Evolutionary conservation across 2,888 invertebrate genomes (phyloP), one percentile per base, ranked within the genome.

Genomic region (Spodoptera picta): DNA sequence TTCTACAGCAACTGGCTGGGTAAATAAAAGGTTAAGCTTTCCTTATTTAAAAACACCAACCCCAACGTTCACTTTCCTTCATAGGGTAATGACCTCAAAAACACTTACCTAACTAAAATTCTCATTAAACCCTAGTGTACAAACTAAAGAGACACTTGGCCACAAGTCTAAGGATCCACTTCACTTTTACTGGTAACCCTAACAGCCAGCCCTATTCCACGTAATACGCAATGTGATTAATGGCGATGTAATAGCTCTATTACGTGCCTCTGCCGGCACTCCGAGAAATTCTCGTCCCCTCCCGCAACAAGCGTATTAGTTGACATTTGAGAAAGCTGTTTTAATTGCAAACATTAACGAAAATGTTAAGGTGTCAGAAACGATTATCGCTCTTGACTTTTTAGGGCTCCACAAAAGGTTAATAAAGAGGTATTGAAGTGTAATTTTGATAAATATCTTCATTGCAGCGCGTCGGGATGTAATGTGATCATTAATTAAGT

Each of bases 151-250:
- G 12, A 36, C 50, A 51, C 24, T n/a, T 45, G 44, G 44, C n/a
- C 43, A 23, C 9, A n/a, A 52, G 24, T 74, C 14, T 53, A 61
- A 48, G 52, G 62, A 49, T 44, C 44, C 42, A 44, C 55, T 60
- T 75, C 14, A 43, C 14, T 60, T 42, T 24, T 53, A 43, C 53
- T 61, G 52, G 36, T 47, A 65, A 49, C 41, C 57, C 54, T 54
- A 36, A 46, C 49, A 59, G 54, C 47, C 77, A 68, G 60, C 65
- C 67, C 74, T 74, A 58, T 36, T 53, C 54, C 59, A 68, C 54
- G 65, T 82, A 77, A 80, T 79, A 74, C 70, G 65, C 71, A 65
- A 73, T 74, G 77, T 84, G 83, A 86, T 86, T 80, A 85, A 86
- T 81, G 73, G 68, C 77, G 51, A 56, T 73, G 74, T 81, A 79